Percentiles rank a stretch among this genome's conserved stretches.
phyloP scores from a whole-genome alignment of 1,140 invertebrate genomes.

The Polyergus mexicanus region DNA sequence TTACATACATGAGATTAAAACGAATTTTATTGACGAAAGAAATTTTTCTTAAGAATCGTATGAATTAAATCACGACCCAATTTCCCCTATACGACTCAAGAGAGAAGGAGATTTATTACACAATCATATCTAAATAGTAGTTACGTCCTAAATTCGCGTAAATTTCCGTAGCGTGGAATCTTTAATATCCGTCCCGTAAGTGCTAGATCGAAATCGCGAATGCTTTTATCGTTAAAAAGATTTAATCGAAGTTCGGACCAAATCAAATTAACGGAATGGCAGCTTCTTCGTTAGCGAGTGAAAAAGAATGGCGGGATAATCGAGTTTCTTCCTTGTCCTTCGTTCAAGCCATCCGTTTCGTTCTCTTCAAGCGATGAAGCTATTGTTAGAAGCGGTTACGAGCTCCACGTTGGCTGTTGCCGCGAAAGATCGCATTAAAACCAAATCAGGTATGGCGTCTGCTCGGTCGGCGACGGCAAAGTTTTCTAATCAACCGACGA shows the following conservation, averaged over 20 bases:
- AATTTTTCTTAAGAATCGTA: too few species aligned
- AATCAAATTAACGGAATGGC: slow-evolving; percentile 3
- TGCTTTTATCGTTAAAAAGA: slow-evolving; percentile 48
- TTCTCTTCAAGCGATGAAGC: not conserved
- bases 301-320: slow-evolving; percentile 51
- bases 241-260: slow-evolving; percentile 44
- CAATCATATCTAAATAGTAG: not conserved
- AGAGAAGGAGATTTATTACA: not conserved
- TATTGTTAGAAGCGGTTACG: slow-evolving; percentile 54
- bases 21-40: not conserved
- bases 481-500: slow-evolving; percentile 55
- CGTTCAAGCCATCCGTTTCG: slow-evolving; percentile 22
- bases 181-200: not conserved
- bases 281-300: slow-evolving; percentile 1
- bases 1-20: not conserved
- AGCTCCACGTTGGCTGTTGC: slow-evolving; percentile 37
- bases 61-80: not conserved
- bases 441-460: slow-evolving; percentile 64
- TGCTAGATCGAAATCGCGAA: not conserved
- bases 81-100: not conserved
- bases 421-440: slow-evolving; percentile 66
- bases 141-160: not conserved
- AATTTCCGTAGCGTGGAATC: not conserved
- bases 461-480: not conserved
- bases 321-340: slow-evolving; percentile 42